Evolutionary conservation across 2,113 vertebrate species (phyloP).

Genomic region (Gallinago paraguaiae): DNA sequence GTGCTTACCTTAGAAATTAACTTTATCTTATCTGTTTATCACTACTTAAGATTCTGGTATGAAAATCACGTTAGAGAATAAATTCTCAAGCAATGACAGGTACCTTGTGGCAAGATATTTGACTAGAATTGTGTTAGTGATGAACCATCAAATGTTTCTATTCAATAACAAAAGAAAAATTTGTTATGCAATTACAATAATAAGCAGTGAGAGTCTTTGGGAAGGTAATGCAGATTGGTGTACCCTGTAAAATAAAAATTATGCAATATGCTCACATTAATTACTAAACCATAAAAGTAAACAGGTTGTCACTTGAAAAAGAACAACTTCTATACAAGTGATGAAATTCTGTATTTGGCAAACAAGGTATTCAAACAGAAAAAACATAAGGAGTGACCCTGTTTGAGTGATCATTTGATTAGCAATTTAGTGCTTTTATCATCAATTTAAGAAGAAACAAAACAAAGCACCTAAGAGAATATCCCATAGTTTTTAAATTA

Average conservation of each 20-base stretch:
- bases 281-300: slow-evolving; percentile 5
- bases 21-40: not conserved
- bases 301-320: not conserved
- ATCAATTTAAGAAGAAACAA: not conserved
- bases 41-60: not conserved
- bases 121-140: not conserved
- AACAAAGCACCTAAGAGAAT: not conserved
- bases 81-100: not conserved
- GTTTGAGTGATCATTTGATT: not conserved
- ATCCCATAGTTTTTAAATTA: not conserved
- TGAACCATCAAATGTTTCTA: not conserved
- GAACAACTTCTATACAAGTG: not conserved
- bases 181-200: not conserved
- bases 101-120: not conserved
- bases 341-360: not conserved
- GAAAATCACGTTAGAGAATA: not conserved
- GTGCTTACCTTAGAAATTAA: slow-evolving; percentile 2
- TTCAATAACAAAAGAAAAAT: not conserved
- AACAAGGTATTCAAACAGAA: not conserved
- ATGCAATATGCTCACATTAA: not conserved
- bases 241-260: not conserved
- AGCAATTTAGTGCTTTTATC: not conserved
- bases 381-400: not conserved
- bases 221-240: not conserved
- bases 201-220: not conserved